Evolutionary conservation across 2,113 vertebrate species (phyloP), one percentile per base, ranked within the genome.

Genomic region (Nerophis lumbriciformis): DNA sequence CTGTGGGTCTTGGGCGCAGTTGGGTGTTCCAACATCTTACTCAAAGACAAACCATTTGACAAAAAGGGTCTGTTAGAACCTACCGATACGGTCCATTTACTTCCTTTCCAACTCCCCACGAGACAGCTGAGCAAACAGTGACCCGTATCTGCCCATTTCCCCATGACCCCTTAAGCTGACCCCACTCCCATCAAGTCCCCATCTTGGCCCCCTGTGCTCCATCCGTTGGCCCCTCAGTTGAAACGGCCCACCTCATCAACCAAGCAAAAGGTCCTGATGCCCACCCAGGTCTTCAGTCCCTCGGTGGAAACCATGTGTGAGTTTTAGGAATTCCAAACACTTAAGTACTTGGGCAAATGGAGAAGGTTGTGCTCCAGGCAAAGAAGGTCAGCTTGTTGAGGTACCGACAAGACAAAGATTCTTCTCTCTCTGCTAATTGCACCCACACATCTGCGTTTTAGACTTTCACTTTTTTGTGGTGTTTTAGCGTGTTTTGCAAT

Each of bases 121-220:
- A 62, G 77, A 78, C 83, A 86, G 82, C 83, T 86, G 84, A 75
- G 76, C 75, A 85, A 89, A 88, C 77, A 86, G 56, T 68, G 78
- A 85, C 76, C 83, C 35, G 38, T 68, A 78, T 71, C 59, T 61
- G 53, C 57, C 53, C 65, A 59, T 45, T 68, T 83, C 38, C 65
- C 77, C 59, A 65, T 53, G 65, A 73, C 74, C 82, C 56, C 52
- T 74, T 76, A 76, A 81, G 66, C 73, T 58, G 52, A 71, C 77
- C 66, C 68, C 48, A 53, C 59, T 72, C 66, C 60, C 60, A 60
- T 16, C 54, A 38, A 63, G 52, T 61, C 48, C 78, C 58, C 53
- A 39, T 66, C 51, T 57, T 71, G 59, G 2, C 35, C 73, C 54
- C 67, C 53, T 12, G 16, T 56, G 19, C 57, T 66, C 65, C 65